Base-by-base conservation (phyloP, 2,797 vertebrate species). In the Erithacus rubecula region DNA sequence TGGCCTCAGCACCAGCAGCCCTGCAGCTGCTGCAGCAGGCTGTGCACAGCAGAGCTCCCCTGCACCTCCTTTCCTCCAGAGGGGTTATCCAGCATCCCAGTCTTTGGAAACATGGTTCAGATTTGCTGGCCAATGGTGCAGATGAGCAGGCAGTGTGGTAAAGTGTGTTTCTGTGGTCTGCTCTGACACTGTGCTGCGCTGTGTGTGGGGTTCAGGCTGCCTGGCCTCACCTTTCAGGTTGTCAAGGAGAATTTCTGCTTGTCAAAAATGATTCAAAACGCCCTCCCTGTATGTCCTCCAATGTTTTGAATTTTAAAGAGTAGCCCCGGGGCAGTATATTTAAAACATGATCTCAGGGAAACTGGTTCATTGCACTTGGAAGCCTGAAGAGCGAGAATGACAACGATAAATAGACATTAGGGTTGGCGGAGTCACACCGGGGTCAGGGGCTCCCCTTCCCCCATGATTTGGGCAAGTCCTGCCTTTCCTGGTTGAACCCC, bases 301-400 rank as follows among this genome's bases (percentile, higher is more conserved):
- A 93, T 89, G 94, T 95, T 95, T 94, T 94, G 93, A 93, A 94
- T 97, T 96, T 95, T 95, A 93, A 95, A 94, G 88, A 71, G 75
- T 95, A 95, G 96, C 96, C 95, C 34, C 46, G 2, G 87, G 95
- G 95, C 91, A 75, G 71, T 91, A 89, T 96, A 93, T 95, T 96
- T 95, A 96, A 95, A 96, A 93, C 89, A 94, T 96, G 93, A 95
- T 95, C 92, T 82, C 85, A 71, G 89, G 70, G 83, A 95, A 93
- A 60, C 83, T 52, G 80, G 67, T 87, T 96, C 93, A 87, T 71
- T 90, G 93, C 85, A 71, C 80, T 80, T 79, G 91, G 83, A 93
- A 95, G 90, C 92, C 75, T 84, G 44, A 89, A 87, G 80, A 95
- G 65, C 11, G 3, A 68, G 87, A 86, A 80, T 75, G 93, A 90